phyloP scores from a whole-genome alignment of 1,140 invertebrate genomes.

The Drosophila cardini region DNA sequence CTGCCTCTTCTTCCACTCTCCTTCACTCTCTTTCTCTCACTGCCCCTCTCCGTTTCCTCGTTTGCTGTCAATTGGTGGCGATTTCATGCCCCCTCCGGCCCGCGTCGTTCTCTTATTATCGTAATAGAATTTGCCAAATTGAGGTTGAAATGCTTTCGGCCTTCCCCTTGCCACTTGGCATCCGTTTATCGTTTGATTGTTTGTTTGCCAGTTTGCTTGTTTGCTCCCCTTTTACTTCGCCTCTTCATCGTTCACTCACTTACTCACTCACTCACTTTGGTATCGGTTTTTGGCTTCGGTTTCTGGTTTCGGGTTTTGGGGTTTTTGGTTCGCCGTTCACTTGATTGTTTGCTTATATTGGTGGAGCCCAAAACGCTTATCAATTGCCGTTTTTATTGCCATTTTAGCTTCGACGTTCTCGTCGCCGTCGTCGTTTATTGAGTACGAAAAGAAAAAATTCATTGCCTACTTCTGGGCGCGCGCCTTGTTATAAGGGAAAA shows the following conservation, averaged over 20 bases:
- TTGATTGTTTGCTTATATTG: slow-evolving; percentile 76
- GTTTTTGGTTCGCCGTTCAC: slow-evolving; percentile 31
- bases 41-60: neutral
- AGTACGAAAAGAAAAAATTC: slow-evolving; percentile 66
- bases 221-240: slow-evolving; percentile 34
- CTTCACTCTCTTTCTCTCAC: neutral
- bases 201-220: slow-evolving; percentile 77
- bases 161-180: slow-evolving; percentile 63
- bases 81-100: slow-evolving; percentile 10
- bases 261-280: neutral
- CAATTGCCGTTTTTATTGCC: slow-evolving; percentile 81
- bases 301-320: slow-evolving; percentile 29
- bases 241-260: slow-evolving; percentile 26
- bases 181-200: slow-evolving; percentile 82
- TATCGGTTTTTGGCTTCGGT: slow-evolving; percentile 25
- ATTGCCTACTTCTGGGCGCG: slow-evolving; percentile 66
- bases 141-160: slow-evolving; percentile 81
- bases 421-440: slow-evolving; percentile 56
- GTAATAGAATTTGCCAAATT: slow-evolving; percentile 85
- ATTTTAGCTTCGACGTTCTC: slow-evolving; percentile 61
- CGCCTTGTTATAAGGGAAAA: slow-evolving; percentile 37
- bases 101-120: slow-evolving; percentile 67
- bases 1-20: neutral
- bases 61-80: slow-evolving; percentile 33
- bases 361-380: slow-evolving; percentile 65